Conservation (phyloP, 2,113 vertebrate genomes). For the Calyptomena viridis region DNA sequence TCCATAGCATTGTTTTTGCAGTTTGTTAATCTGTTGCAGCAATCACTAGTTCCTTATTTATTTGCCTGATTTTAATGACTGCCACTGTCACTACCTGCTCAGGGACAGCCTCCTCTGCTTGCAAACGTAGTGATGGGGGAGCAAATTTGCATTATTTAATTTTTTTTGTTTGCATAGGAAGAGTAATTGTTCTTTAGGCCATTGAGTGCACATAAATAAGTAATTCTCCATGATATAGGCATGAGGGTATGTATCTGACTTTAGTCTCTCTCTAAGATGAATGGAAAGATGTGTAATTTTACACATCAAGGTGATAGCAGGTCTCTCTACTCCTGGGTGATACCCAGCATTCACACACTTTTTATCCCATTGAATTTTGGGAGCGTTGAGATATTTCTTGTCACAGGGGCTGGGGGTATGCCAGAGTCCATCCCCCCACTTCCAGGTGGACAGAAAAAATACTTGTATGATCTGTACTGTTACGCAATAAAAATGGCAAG, state of each 20-base stretch:
- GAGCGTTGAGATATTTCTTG: neutral
- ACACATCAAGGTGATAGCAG: neutral
- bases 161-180: neutral
- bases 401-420: neutral
- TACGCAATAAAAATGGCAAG: neutral
- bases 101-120: neutral
- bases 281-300: neutral
- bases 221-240: neutral
- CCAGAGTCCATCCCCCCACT: neutral
- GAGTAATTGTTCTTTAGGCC: neutral
- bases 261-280: neutral
- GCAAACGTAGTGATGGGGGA: accelerated
- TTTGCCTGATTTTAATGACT: neutral
- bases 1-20: neutral
- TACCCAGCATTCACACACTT: neutral
- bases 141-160: neutral
- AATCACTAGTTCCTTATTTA: neutral
- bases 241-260: neutral
- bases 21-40: neutral
- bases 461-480: neutral
- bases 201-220: neutral
- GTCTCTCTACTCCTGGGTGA: neutral
- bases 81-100: neutral
- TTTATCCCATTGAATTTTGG: neutral
- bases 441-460: neutral